Conservation (phyloP, 2,113 vertebrate genomes). For the Hemiprocne comata region DNA sequence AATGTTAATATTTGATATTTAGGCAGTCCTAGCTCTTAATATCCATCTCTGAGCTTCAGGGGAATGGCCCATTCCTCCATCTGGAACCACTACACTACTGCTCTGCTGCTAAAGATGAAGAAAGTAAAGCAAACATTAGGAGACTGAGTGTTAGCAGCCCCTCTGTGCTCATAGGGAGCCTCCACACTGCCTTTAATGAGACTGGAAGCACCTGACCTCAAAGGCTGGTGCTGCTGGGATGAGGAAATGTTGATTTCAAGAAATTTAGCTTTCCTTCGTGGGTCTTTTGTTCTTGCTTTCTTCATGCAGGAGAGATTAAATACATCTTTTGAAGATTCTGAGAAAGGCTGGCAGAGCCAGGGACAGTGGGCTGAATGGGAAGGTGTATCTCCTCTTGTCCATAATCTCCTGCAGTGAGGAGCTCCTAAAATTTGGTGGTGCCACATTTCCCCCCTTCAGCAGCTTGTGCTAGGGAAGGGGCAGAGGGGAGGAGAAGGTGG, state of each 20-base stretch:
- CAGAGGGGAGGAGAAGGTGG: background rate
- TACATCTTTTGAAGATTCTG: background rate
- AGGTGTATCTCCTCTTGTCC: background rate
- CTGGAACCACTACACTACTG: background rate
- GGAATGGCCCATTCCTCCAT: background rate
- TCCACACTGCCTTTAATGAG: background rate
- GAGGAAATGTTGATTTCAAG: background rate
- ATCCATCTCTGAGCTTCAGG: background rate
- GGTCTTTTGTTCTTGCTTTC: background rate
- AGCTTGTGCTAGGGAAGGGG: background rate
- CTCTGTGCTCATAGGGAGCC: background rate
- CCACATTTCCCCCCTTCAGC: background rate
- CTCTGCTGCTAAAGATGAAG: background rate
- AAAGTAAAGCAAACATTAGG: background rate
- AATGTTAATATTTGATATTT: background rate
- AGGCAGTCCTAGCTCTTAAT: background rate
- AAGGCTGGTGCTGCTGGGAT: background rate
- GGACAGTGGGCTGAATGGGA: no score
- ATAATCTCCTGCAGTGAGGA: accelerated
- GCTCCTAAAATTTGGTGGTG: background rate
- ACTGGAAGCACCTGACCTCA: background rate
- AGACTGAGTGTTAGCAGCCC: background rate
- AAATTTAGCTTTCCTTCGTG: background rate
- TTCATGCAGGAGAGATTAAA: background rate
- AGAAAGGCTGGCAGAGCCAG: background rate